Conservation (phyloP, 1,140 invertebrate genomes). For the Aphelenchoides fujianensis region DNA sequence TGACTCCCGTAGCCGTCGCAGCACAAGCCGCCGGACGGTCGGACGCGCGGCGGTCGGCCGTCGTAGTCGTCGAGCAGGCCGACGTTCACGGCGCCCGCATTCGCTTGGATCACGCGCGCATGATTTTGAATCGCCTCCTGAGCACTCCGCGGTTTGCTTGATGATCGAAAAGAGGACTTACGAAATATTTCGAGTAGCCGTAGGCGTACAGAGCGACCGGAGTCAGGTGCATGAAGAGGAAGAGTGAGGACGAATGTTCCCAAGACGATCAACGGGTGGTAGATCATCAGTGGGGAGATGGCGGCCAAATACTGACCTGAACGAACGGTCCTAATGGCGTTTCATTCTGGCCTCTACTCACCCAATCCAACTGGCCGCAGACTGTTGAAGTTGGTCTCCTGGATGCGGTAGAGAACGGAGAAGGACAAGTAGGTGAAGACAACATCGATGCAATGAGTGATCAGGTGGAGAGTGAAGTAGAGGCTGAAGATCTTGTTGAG, state of each 20-base stretch:
- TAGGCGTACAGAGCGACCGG: constrained; percentile 56
- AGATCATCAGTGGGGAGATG: constrained; percentile 24
- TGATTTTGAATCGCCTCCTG: constrained; percentile 21
- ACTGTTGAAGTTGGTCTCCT: constrained; percentile 58
- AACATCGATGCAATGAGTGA: constrained; percentile 45
- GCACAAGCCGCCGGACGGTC: constrained; percentile 29
- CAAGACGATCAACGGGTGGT: constrained; percentile 44
- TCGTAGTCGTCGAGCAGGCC: constrained; percentile 28
- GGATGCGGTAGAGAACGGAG: constrained; percentile 54
- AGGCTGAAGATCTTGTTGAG: constrained; percentile 53
- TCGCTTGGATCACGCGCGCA: constrained; percentile 20
- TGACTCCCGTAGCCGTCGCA: constrained; percentile 59
- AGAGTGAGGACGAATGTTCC: constrained; percentile 41
- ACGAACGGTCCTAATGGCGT: constrained; percentile 30
- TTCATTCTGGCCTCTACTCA: constrained; percentile 23
- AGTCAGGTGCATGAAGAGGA: constrained; percentile 47
- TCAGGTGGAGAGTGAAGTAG: constrained; percentile 50
- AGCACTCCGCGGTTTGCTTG: not conserved
- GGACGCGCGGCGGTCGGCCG: not conserved
- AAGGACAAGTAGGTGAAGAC: constrained; percentile 57
- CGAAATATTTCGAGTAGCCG: constrained; percentile 56
- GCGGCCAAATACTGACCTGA: constrained; percentile 45
- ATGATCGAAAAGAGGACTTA: constrained; percentile 26
- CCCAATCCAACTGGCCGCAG: constrained; percentile 57
- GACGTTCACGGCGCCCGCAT: constrained; percentile 1